Conservation (phyloP, 2,113 vertebrate species). For the Vidua chalybeata region DNA sequence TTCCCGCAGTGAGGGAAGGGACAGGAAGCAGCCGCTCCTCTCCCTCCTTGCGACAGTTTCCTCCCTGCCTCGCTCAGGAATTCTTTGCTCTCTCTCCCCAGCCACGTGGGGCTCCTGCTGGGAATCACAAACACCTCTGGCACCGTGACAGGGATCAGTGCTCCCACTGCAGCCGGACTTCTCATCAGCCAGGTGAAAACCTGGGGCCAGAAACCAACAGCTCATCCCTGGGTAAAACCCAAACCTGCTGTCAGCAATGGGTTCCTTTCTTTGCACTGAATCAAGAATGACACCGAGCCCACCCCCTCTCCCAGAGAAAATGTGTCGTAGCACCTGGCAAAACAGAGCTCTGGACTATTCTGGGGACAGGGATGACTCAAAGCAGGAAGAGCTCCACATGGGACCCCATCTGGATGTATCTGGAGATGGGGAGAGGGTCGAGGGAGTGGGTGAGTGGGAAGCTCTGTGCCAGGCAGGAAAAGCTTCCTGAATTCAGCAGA, state of each 20-base stretch:
- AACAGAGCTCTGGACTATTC: not conserved
- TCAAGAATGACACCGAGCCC: not conserved
- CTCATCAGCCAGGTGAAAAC: constrained; percentile 68
- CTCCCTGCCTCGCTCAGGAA: not conserved
- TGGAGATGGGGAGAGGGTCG: not conserved
- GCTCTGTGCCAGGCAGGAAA: not conserved
- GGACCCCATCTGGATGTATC: not conserved
- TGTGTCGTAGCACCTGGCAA: not conserved
- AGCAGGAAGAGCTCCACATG: not conserved
- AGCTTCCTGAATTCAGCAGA: not conserved
- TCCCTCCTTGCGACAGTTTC: not conserved
- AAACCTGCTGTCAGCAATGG: not conserved
- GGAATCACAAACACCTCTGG: constrained; percentile 82
- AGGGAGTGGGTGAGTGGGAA: not conserved
- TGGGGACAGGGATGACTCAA: not conserved
- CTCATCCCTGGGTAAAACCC: not conserved
- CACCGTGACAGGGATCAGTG: constrained; percentile 72
- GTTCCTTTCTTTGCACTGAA: not conserved
- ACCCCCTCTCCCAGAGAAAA: not conserved
- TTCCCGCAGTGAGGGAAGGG: not conserved
- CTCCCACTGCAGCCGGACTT: constrained; percentile 71
- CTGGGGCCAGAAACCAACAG: not conserved
- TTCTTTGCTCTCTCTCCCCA: not conserved
- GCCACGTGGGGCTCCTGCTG: constrained; percentile 74
- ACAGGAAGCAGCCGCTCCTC: not conserved